Base-by-base conservation (phyloP, 2,888 invertebrate genomes). In the Lithosia quadra region DNA sequence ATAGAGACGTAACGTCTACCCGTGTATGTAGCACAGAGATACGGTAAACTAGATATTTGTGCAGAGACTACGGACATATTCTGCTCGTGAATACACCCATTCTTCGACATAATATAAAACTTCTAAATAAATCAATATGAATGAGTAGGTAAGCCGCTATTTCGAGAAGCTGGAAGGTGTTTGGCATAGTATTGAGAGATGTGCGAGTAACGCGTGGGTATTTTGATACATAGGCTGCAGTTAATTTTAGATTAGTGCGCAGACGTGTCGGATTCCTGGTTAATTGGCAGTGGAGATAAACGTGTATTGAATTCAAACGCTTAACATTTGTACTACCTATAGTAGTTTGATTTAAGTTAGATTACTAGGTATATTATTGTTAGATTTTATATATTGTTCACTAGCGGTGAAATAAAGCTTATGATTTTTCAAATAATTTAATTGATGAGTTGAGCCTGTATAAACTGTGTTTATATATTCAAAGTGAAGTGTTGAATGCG, bases 171-270 rank as follows among this genome's bases (percentile, higher is more conserved):
- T 94, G 94, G 93, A 95, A 94, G 95, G 94, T 94, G 94, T 94
- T 94, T 92, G 94, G 94, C 94, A 93, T 94, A 92, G 90, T 94
- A 95, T 93, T 94, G 94, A 94, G 92, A 94, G 93, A 94, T 94
- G 93, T 89, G 91, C 92, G 92, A 91, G 93, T 93, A 92, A 92
- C 93, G 91, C 91, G 92, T 91, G 91, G 92, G 92, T 94, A 95
- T 95, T 95, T 94, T 95, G 95, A 95, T 95, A 94, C 95, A 94
- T 94, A 90, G 93, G 92, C 93, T 94, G 92, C 93, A 92, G 94
- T 93, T 95, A 95, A 95, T 93, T 94, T 95, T 95, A 94, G 95
- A 94, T 94, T 91, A 93, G 91, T 91, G 93, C 94, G 94, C 94
- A 92, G 94, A 92, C 95, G 93, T 91, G 94, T 92, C 89, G 93